These are phyloP conservation scores for Ephydatia muelleri DNA, from an alignment of 37 sponge, comb jelly and placozoan genomes.

Conservation along the genomic window DNA sequence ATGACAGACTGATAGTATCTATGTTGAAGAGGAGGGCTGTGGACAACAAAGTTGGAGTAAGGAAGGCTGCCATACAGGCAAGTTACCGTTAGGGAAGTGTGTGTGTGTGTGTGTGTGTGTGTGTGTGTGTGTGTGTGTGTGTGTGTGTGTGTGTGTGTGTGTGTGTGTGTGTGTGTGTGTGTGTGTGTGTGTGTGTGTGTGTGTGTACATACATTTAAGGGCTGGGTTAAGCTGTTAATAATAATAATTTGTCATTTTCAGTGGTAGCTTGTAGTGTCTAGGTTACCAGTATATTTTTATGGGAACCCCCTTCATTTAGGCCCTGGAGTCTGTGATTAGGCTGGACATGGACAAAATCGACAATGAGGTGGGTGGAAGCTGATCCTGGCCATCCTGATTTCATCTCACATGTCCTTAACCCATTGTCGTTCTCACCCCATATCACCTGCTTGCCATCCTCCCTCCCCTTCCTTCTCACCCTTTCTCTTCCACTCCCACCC, in stretches of 20 bases:
- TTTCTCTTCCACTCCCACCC: background rate
- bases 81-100: background rate
- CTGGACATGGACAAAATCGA: constrained; percentile 15
- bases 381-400: background rate
- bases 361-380: constrained; percentile 12
- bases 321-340: constrained; percentile 43
- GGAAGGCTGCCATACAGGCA: constrained; percentile 64
- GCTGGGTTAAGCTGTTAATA: too few species aligned
- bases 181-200: too few species aligned
- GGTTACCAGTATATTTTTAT: too few species aligned
- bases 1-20: constrained; percentile 37
- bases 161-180: too few species aligned
- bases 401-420: too few species aligned
- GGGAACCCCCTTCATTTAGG: background rate
- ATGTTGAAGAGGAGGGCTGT: constrained; percentile 54
- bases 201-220: too few species aligned
- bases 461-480: background rate
- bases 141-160: too few species aligned
- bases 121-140: background rate
- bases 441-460: background rate
- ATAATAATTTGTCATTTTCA: too few species aligned
- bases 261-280: too few species aligned
- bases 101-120: background rate
- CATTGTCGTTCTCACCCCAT: background rate
- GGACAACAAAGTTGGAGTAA: constrained; percentile 66